These are phyloP conservation scores for Cyphomyrmex costatus DNA, from an alignment of 1,140 invertebrate species.

Conservation along the genomic window DNA sequence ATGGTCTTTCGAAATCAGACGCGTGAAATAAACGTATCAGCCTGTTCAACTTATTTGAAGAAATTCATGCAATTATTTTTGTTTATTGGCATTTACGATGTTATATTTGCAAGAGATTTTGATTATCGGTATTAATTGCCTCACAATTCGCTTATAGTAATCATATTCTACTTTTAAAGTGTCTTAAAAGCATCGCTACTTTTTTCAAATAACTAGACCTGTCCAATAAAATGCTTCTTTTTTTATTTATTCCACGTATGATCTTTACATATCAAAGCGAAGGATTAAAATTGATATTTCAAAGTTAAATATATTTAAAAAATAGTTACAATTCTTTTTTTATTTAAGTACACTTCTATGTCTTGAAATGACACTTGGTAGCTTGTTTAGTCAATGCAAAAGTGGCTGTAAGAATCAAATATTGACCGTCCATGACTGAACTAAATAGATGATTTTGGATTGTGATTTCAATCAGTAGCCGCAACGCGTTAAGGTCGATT, in stretches of 20 bases:
- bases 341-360: neutral
- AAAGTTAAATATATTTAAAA: neutral
- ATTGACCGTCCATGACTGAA: neutral
- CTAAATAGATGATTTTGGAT: constrained; percentile 1
- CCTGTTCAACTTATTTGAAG: neutral
- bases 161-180: neutral
- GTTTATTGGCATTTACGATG: neutral
- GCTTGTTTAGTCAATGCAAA: neutral
- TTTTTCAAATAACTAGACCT: neutral
- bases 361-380: neutral
- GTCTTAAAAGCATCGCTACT: neutral
- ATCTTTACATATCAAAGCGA: neutral
- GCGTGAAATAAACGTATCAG: neutral
- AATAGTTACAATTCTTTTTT: neutral
- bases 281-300: neutral
- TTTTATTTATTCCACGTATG: neutral
- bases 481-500: neutral
- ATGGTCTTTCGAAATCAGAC: neutral
- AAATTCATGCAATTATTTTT: neutral
- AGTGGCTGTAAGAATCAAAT: neutral
- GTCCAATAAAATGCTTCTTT: neutral
- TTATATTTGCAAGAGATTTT: neutral
- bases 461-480: constrained; percentile 14
- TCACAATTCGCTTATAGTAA: neutral
- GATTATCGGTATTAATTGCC: neutral